A percentile compares a stretch with the other conserved stretches of the same genome.
phyloP scores from a whole-genome alignment of 2,797 vertebrate species.

The Picus viridis region DNA sequence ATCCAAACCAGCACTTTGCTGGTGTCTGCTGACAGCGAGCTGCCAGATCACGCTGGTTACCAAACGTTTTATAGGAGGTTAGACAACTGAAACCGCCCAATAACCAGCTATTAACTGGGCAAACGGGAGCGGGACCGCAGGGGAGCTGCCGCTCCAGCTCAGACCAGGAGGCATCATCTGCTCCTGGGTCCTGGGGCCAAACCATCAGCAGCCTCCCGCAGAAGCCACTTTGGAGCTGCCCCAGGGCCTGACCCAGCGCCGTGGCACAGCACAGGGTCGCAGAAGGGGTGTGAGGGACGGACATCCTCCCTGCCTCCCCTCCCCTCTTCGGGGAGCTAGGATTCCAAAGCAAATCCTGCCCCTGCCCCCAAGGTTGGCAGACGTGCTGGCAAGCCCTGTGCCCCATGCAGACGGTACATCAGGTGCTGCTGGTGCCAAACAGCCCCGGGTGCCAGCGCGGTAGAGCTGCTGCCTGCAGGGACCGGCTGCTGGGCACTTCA shows the following conservation, averaged over 20 bases:
- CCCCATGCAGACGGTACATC: neutral
- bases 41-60: rapidly evolving
- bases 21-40: neutral
- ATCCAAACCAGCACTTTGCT: neutral
- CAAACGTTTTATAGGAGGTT: neutral
- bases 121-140: neutral
- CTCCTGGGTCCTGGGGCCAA: neutral
- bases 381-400: neutral
- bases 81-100: neutral
- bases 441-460: rapidly evolving
- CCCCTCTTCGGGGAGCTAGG: neutral
- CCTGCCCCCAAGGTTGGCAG: neutral
- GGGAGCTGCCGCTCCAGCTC: neutral
- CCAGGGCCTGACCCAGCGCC: rapidly evolving
- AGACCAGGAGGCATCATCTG: rapidly evolving
- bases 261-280: rapidly evolving
- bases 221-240: rapidly evolving
- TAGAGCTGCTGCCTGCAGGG: neutral
- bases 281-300: neutral
- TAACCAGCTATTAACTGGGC: neutral
- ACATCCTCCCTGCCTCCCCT: rapidly evolving
- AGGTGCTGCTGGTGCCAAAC: neutral
- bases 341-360: neutral
- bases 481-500: neutral
- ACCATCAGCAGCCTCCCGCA: neutral